phyloP scores from a whole-genome alignment of 1,140 invertebrate genomes.

The Eupeodes corollae region DNA sequence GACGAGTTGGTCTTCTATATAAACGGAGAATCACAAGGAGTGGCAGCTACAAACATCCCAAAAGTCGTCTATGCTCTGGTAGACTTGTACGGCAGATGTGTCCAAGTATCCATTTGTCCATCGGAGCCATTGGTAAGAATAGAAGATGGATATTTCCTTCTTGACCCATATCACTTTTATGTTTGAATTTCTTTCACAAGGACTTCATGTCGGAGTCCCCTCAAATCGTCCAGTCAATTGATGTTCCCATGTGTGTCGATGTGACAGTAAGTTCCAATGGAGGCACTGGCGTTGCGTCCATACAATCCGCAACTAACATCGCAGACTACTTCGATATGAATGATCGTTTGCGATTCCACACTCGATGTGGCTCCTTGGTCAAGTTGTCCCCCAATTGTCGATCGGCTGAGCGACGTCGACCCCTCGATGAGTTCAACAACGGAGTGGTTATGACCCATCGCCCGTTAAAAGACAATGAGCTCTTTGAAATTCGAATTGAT shows the following conservation, averaged over 20 bases:
- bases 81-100: slow-evolving; percentile 87
- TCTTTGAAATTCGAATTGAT: slow-evolving; percentile 91
- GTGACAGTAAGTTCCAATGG: slow-evolving; percentile 11
- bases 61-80: slow-evolving; percentile 70
- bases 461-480: slow-evolving; percentile 72
- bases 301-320: not conserved
- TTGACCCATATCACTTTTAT: too few species aligned
- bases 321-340: slow-evolving; percentile 35
- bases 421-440: slow-evolving; percentile 91
- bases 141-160: too few species aligned
- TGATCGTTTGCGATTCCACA: slow-evolving; percentile 75
- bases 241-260: slow-evolving; percentile 32
- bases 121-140: too few species aligned
- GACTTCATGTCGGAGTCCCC: slow-evolving; percentile 11
- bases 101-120: slow-evolving; percentile 63
- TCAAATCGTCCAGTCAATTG: slow-evolving; percentile 33
- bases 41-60: slow-evolving; percentile 69
- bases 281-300: not conserved
- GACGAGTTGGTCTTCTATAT: slow-evolving; percentile 80
- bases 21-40: slow-evolving; percentile 77
- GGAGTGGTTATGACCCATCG: slow-evolving; percentile 86
- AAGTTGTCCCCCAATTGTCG: slow-evolving; percentile 75
- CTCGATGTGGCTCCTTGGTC: slow-evolving; percentile 74
- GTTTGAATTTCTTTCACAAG: too few species aligned
- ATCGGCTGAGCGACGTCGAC: slow-evolving; percentile 72